phyloP scores from a whole-genome alignment of 2,113 vertebrate genomes.

The Esox niger region DNA sequence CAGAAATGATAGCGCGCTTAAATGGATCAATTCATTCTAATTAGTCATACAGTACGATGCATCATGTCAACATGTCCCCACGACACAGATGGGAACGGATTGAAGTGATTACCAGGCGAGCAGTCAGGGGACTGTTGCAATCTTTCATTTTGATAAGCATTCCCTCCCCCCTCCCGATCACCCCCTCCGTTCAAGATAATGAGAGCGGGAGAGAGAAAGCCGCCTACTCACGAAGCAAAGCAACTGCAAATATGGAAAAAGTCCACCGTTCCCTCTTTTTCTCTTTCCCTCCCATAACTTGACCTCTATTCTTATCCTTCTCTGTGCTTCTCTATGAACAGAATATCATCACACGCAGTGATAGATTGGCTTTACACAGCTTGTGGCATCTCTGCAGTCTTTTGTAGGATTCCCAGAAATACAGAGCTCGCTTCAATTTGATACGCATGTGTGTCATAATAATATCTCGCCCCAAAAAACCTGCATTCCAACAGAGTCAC shows the following conservation, averaged over 20 bases:
- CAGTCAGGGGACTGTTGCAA: constrained; percentile 58
- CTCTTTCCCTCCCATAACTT: constrained; percentile 17
- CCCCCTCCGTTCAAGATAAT: constrained; percentile 45
- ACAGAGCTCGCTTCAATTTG: constrained; percentile 53
- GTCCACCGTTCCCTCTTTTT: constrained; percentile 26
- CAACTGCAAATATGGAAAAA: constrained; percentile 34
- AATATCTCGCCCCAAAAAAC: constrained; percentile 37
- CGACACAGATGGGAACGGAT: constrained; percentile 51
- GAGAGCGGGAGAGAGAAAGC: constrained; percentile 5
- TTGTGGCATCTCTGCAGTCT: constrained; percentile 32
- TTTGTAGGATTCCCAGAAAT: constrained; percentile 54
- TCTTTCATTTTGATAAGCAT: constrained; percentile 67
- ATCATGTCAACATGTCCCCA: constrained; percentile 68
- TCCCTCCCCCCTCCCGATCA: constrained; percentile 11
- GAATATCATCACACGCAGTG: constrained; percentile 45
- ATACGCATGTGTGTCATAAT: constrained; percentile 50
- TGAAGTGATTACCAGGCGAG: constrained; percentile 61
- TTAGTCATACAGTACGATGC: constrained; percentile 68
- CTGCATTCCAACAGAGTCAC: constrained; percentile 27
- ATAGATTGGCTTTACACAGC: constrained; percentile 36
- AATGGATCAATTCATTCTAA: constrained; percentile 71
- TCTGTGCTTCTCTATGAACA: constrained; percentile 12
- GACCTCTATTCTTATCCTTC: constrained; percentile 43
- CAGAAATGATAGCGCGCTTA: constrained; percentile 66
- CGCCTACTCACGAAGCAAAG: constrained; percentile 27